Base-by-base conservation (phyloP, 2,113 vertebrate species). In the Telmatochromis bifrenatus region DNA sequence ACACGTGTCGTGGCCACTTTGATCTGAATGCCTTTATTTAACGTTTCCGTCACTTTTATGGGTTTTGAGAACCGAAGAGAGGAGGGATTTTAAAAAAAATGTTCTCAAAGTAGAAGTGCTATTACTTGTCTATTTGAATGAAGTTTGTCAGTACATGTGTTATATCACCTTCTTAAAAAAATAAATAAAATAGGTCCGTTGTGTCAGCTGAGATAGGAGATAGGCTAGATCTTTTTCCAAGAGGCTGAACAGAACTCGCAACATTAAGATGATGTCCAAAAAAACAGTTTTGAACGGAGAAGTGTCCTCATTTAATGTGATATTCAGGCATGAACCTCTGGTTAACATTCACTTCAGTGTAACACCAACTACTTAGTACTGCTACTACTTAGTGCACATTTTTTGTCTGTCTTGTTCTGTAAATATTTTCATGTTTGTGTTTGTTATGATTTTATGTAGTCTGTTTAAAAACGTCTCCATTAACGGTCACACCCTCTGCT, bases 391-490 rank as follows among this genome's bases (percentile, higher is more conserved):
- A 88, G 94, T 94, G 96, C 96, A 96, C 96, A 95, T 95, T 94
- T 94, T 88, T 79, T 85, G 85, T 95, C 83, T 70, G 86, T 95
- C 93, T 54, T 88, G 92, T 93, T 94, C 81, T 97, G 96, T 97
- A 96, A 96, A 96, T 97, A 96, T 95, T 95, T 97, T 89, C 92
- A 94, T 95, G 96, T 97, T 96, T 92, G 92, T 93, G 81, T 95
- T 95, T 81, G 93, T 94, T 89, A 87, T 85, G 87, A 90, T 94
- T 77, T 94, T 92, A 26, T 90, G 93, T 94, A 55, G 88, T 92
- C 86, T 81, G 92, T 95, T 68, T 89, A 60, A 73, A 70, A 82
- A 88, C 58, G 94, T 95, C 93, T 93, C 89, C 92, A 94, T 77
- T 93, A 91, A 92, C 80, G 42, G 86, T 91, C 87, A 95, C 90